phyloP scores from a whole-genome alignment of 2,113 vertebrate species.

The Chamaetylas fuelleborni region DNA sequence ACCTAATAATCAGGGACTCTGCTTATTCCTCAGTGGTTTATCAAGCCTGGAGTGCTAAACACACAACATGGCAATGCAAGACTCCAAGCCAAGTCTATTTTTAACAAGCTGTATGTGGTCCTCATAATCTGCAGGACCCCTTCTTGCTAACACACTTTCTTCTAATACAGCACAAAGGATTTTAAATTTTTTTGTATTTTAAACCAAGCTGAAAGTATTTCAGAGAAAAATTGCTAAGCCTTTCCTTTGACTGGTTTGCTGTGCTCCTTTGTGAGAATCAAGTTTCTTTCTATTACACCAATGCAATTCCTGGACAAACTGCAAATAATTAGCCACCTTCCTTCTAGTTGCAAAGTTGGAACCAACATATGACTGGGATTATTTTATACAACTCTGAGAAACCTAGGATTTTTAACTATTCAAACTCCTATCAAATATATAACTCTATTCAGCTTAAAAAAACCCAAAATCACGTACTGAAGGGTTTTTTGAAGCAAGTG shows the following conservation, averaged over 20 bases:
- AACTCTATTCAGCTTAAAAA: background rate
- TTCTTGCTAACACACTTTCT: background rate
- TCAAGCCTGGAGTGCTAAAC: background rate
- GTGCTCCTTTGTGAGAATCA: background rate
- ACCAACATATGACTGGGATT: background rate
- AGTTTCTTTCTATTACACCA: background rate
- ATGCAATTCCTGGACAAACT: background rate
- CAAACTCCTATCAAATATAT: background rate
- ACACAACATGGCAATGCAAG: background rate
- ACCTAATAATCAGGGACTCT: background rate
- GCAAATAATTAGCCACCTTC: background rate
- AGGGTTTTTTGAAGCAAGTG: background rate
- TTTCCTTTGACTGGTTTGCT: background rate
- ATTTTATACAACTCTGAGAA: background rate
- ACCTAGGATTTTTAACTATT: background rate
- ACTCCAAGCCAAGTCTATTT: background rate
- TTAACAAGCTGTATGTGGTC: slow-evolving; percentile 5
- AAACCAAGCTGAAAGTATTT: background rate
- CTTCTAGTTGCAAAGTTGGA: background rate
- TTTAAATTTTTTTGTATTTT: background rate
- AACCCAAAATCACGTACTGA: background rate
- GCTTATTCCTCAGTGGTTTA: background rate
- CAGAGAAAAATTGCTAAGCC: background rate
- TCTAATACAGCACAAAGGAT: background rate
- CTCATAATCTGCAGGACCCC: background rate